These are phyloP conservation scores for Berghia stephanieae DNA, from an alignment of 1,140 invertebrate genomes.

Conservation along the genomic window DNA sequence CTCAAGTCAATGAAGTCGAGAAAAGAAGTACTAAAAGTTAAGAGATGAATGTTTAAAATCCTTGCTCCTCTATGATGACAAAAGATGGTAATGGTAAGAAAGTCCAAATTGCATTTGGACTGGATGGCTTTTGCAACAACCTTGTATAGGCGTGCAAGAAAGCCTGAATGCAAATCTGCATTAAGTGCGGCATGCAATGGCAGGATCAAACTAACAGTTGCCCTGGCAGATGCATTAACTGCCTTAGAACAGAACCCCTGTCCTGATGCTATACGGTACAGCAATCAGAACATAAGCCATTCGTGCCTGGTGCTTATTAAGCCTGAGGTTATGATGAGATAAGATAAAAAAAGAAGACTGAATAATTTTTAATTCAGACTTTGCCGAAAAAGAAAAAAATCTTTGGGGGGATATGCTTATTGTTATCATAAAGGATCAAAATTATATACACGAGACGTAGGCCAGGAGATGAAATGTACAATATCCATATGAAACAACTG, in stretches of 20 bases:
- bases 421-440: slow-evolving; percentile 29
- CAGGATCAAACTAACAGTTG: slow-evolving; percentile 18
- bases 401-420: slow-evolving; percentile 33
- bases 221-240: slow-evolving; percentile 25
- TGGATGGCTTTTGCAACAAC: slow-evolving; percentile 4
- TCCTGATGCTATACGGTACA: slow-evolving; percentile 20
- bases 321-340: slow-evolving; percentile 33
- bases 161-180: slow-evolving; percentile 23
- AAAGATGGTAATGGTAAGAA: neutral
- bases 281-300: slow-evolving; percentile 24
- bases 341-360: slow-evolving; percentile 22
- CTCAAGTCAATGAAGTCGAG: too few species aligned
- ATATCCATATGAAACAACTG: slow-evolving; percentile 28
- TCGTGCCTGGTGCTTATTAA: slow-evolving; percentile 26
- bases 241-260: slow-evolving; percentile 22
- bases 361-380: slow-evolving; percentile 33
- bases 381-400: slow-evolving; percentile 32
- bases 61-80: slow-evolving; percentile 3
- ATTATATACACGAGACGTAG: slow-evolving; percentile 29
- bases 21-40: neutral
- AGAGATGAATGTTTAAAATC: neutral
- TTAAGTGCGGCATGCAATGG: slow-evolving; percentile 21
- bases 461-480: slow-evolving; percentile 33
- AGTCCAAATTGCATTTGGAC: neutral
- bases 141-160: too few species aligned